phyloP scores from a whole-genome alignment of 2,113 vertebrate genomes.

The Trinectes maculatus region DNA sequence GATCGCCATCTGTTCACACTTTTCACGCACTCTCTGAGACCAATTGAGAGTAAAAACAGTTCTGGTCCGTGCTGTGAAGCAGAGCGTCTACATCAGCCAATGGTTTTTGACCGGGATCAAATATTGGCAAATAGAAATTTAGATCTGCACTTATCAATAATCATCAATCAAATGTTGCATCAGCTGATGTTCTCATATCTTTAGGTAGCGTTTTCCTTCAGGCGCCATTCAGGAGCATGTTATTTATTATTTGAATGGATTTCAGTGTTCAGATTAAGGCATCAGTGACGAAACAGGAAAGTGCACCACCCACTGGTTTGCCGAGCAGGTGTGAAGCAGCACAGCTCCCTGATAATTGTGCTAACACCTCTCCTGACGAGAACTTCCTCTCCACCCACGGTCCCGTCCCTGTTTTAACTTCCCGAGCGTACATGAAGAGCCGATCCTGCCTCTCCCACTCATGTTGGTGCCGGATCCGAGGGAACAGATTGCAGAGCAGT shows the following conservation, averaged over 20 bases:
- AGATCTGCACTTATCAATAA: not conserved
- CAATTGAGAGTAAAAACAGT: too few relatives aligned
- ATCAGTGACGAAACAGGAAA: slow-evolving; percentile 29
- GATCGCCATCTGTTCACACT: slow-evolving; percentile 60
- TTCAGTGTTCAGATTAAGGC: slow-evolving; percentile 43
- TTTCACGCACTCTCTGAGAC: too few relatives aligned
- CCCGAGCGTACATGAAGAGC: slow-evolving; percentile 32
- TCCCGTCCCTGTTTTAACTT: slow-evolving; percentile 44
- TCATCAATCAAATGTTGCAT: too few relatives aligned
- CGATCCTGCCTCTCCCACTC: slow-evolving; percentile 52
- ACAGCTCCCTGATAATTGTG: slow-evolving; percentile 54
- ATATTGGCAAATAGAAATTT: not conserved
- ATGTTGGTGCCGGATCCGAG: slow-evolving; percentile 44
- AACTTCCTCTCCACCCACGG: slow-evolving; percentile 65
- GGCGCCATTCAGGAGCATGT: not conserved
- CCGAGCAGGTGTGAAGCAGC: slow-evolving; percentile 49
- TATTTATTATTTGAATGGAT: slow-evolving; percentile 8
- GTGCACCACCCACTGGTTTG: slow-evolving; percentile 29
- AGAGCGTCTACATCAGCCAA: too few relatives aligned
- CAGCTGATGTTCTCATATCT: slow-evolving; percentile 37
- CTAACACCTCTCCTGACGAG: slow-evolving; percentile 52
- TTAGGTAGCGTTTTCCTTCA: slow-evolving; percentile 76
- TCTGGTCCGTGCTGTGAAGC: too few relatives aligned
- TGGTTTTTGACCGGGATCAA: not conserved
- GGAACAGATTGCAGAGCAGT: slow-evolving; percentile 62